Evolutionary conservation across 92 coral and sea anemone genomes (phyloP), one percentile per base, ranked within the genome.

Genomic region (Diadumene lineata): DNA sequence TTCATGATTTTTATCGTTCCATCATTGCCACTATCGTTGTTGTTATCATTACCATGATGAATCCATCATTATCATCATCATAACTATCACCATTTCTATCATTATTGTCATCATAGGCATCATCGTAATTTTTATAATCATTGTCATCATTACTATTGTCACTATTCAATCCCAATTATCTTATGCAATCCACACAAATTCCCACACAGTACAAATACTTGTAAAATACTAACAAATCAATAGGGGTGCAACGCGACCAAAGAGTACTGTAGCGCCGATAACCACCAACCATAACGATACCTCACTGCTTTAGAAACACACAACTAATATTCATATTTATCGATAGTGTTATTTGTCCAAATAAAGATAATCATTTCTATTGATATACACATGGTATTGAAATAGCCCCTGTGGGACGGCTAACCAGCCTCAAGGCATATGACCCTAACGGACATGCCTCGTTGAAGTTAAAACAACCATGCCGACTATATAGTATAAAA

Each of bases 281-380:
- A 13, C 48, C 48, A 38, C 13, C 48, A 6, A 38, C 48, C 48
- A 38, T 38, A 38, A 38, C 48, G 64, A 31, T 58, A 22, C 26
- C 15, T 58, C 64, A 13, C 48, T 38, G 13, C 6, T 4, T 13
- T 13, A 4, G n/a, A 53, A 21, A 25, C 22, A 58, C 68, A 28
- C 55, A 43, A 18, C 26, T 11, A 9, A 43, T 2, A 31, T 55
- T 34, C 30, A 60, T 8, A 56, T 72, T 56, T 56, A 55, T 72
- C 56, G 29, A 62, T 6, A 62, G 21, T 26, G 13, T 28, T 8
- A 2, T 62, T 29, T 62, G 68, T 28, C 68, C 68, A 56, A 72
- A 72, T 72, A 72, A 32, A 72, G 66, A 60, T 72, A 72, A 72
- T 72, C 48, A 72, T 51, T 27, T 34, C 50, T 50, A 57, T 70